These are phyloP conservation scores for Orius laevigatus DNA, from an alignment of 1,140 invertebrate species.

Conservation along the genomic window DNA sequence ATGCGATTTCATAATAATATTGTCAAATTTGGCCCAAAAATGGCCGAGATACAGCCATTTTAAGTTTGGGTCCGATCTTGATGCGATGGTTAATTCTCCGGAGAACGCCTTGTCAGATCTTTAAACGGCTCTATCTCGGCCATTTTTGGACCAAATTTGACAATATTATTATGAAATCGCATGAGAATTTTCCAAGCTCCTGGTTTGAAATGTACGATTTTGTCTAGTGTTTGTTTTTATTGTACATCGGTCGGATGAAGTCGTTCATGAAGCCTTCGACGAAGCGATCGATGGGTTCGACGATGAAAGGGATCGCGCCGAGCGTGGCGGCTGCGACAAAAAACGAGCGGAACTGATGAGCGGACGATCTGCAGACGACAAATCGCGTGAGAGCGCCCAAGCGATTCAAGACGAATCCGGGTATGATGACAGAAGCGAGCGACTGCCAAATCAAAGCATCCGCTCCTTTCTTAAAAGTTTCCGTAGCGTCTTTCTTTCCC, in stretches of 20 bases:
- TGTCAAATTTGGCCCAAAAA: too few relatives aligned
- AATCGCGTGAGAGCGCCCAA: slow-evolving; percentile 46
- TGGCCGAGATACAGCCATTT: too few relatives aligned
- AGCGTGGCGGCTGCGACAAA: slow-evolving; percentile 53
- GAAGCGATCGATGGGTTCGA: slow-evolving; percentile 72
- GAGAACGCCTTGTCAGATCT: too few relatives aligned
- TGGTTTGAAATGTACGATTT: too few relatives aligned
- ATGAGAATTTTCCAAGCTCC: too few relatives aligned
- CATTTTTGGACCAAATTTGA: too few relatives aligned
- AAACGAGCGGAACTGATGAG: slow-evolving; percentile 36
- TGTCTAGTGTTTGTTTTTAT: background rate
- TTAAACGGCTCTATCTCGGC: too few relatives aligned
- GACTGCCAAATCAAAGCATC: slow-evolving; percentile 88
- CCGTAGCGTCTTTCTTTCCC: too few relatives aligned
- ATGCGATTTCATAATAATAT: too few relatives aligned
- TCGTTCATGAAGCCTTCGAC: slow-evolving; percentile 68
- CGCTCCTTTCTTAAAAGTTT: slow-evolving; percentile 19
- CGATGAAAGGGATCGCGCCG: slow-evolving; percentile 75
- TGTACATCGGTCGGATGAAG: slow-evolving; percentile 29
- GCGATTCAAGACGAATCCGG: slow-evolving; percentile 84
- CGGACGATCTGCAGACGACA: slow-evolving; percentile 28
- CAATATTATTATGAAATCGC: too few relatives aligned
- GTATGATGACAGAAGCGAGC: slow-evolving; percentile 79
- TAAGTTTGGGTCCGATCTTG: too few relatives aligned
- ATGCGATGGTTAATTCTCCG: too few relatives aligned